Evolutionary conservation across 2,797 vertebrate genomes (phyloP).

Genomic region (Hyperoplus lanceolatus): DNA sequence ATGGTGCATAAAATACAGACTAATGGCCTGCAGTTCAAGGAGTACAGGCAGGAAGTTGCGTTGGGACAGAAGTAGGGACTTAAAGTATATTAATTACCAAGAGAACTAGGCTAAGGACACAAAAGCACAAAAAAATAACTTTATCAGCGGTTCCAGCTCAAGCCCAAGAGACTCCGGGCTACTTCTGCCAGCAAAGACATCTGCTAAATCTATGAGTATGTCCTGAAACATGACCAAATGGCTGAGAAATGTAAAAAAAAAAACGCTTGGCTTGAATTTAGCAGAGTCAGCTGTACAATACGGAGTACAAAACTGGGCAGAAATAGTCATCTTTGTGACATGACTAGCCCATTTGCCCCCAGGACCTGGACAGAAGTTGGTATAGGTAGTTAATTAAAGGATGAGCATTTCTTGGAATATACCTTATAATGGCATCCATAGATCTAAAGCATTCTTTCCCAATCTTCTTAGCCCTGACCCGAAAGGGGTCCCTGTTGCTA

Average conservation of each 20-base stretch:
- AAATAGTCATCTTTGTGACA: slow-evolving; percentile 39
- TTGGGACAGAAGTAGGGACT: slow-evolving; percentile 27
- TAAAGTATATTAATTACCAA: slow-evolving; percentile 60
- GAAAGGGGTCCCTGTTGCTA: slow-evolving; percentile 18
- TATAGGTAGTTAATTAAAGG: slow-evolving; percentile 30
- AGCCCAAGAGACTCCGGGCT: slow-evolving; percentile 61
- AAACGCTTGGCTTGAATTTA: slow-evolving; percentile 53
- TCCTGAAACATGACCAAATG: slow-evolving; percentile 62
- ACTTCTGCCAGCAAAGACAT: slow-evolving; percentile 72
- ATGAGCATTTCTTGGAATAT: background rate
- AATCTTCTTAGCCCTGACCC: slow-evolving; percentile 2
- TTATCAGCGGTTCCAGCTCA: slow-evolving; percentile 70
- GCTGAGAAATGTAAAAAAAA: slow-evolving; percentile 22
- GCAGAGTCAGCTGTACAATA: slow-evolving; percentile 58
- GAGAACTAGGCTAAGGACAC: slow-evolving; percentile 60
- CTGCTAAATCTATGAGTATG: slow-evolving; percentile 67
- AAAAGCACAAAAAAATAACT: slow-evolving; percentile 61
- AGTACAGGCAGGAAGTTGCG: slow-evolving; percentile 52
- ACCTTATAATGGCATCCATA: slow-evolving; percentile 5
- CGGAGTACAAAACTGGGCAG: slow-evolving; percentile 28
- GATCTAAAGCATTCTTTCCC: background rate
- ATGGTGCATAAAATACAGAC: slow-evolving; percentile 36
- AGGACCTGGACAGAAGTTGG: slow-evolving; percentile 19
- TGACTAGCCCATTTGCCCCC: slow-evolving; percentile 8
- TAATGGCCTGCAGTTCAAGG: slow-evolving; percentile 30